A percentile compares a stretch with the other conserved stretches of the same genome.
phyloP scores from a whole-genome alignment of 2,797 vertebrate genomes.

The Sebastolobus alascanus region DNA sequence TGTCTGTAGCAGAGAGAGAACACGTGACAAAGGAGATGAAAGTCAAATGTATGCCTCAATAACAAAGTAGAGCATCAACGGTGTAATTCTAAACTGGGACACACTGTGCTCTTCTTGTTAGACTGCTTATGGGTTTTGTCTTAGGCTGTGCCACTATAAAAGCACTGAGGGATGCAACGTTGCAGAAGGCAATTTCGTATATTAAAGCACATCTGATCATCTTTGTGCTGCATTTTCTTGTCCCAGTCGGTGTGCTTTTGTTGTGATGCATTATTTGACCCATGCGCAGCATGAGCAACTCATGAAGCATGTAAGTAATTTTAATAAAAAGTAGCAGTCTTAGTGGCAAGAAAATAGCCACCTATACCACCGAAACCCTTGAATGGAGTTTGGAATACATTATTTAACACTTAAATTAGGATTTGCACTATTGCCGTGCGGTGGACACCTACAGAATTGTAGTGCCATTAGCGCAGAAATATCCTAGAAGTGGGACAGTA shows the following conservation, averaged over 20 bases:
- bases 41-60: conserved; percentile 45
- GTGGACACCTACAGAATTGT: neutral
- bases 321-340: neutral
- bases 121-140: conserved; percentile 32
- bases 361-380: too few relatives aligned
- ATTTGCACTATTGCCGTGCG: neutral
- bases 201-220: conserved; percentile 49
- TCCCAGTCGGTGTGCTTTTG: neutral
- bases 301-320: neutral
- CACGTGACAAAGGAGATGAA: conserved; percentile 30
- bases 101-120: conserved; percentile 30
- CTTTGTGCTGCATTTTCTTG: conserved; percentile 16
- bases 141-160: conserved; percentile 15
- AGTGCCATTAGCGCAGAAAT: neutral
- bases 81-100: conserved; percentile 43
- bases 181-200: conserved; percentile 29
- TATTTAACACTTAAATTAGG: neutral
- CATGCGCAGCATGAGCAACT: neutral
- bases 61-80: conserved; percentile 28
- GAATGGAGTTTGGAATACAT: neutral
- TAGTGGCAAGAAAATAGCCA: neutral
- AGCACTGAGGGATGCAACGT: conserved; percentile 25
- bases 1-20: conserved; percentile 85
- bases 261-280: conserved; percentile 23
- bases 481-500: neutral